Conservation (phyloP, 2,113 vertebrate species). For the Puffinus mauretanicus region DNA sequence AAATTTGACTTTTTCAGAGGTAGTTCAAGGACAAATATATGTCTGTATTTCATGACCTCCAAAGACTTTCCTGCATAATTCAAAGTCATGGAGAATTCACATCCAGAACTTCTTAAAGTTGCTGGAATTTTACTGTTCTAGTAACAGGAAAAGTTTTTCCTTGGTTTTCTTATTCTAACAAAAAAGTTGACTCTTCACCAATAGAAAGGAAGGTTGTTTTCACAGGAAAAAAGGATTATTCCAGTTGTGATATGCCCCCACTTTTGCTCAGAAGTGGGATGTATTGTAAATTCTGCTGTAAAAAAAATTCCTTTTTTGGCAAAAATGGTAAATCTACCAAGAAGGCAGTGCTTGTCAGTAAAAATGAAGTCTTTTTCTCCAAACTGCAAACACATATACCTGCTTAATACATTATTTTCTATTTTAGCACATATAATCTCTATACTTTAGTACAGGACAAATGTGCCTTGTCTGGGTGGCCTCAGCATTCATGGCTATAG, state of each 20-base stretch:
- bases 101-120: neutral
- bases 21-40: neutral
- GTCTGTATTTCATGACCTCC: neutral
- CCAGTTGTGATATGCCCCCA: neutral
- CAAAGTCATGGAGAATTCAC: neutral
- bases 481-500: neutral
- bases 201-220: neutral
- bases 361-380: neutral
- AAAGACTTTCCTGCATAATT: neutral
- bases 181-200: neutral
- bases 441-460: neutral
- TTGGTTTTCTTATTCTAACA: neutral
- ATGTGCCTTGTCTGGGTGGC: neutral
- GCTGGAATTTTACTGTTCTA: neutral
- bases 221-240: neutral
- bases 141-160: neutral
- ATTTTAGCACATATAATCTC: neutral
- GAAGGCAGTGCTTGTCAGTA: neutral
- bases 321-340: neutral
- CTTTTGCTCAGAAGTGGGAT: neutral
- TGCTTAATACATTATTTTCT: neutral
- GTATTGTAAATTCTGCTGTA: neutral
- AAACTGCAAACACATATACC: neutral
- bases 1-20: neutral
- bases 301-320: neutral